These are phyloP conservation scores for Geotrypetes seraphini DNA, from an alignment of 2,797 vertebrate species.

Conservation along the genomic window DNA sequence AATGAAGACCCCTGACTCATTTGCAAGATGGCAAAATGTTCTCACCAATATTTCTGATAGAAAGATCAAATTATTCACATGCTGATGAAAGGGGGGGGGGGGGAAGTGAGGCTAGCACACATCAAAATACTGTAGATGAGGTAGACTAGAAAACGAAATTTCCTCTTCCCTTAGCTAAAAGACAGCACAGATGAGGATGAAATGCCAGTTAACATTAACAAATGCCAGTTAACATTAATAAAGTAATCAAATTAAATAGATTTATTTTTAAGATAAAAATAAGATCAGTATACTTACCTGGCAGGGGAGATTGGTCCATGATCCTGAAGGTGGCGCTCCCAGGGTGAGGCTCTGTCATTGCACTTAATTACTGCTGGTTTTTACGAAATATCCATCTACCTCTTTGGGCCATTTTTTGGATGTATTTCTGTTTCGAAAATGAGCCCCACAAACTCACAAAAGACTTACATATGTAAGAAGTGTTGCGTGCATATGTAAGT, in stretches of 20 bases:
- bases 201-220: background rate
- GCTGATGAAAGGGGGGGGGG: constrained; percentile 37
- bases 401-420: too few relatives aligned
- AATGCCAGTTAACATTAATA: constrained; percentile 1
- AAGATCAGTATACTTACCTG: too few relatives aligned
- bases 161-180: background rate
- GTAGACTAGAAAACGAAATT: background rate
- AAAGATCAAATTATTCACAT: constrained; percentile 48
- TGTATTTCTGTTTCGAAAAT: too few relatives aligned
- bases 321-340: too few relatives aligned
- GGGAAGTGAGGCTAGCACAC: constrained; percentile 24
- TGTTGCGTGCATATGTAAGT: too few relatives aligned
- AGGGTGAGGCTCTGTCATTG: too few relatives aligned
- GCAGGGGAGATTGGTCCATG: too few relatives aligned
- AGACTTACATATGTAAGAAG: too few relatives aligned
- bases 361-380: too few relatives aligned
- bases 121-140: constrained; percentile 26
- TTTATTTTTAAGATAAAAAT: constrained; percentile 14
- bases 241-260: constrained; percentile 1
- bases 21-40: constrained; percentile 62
- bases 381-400: too few relatives aligned
- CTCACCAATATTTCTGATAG: constrained; percentile 52
- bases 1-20: constrained; percentile 69
- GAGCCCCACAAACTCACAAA: too few relatives aligned
- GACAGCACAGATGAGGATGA: background rate